Evolutionary conservation across 2,797 vertebrate species (phyloP), one percentile per base, ranked within the genome.

Genomic region (Cygnus olor): DNA sequence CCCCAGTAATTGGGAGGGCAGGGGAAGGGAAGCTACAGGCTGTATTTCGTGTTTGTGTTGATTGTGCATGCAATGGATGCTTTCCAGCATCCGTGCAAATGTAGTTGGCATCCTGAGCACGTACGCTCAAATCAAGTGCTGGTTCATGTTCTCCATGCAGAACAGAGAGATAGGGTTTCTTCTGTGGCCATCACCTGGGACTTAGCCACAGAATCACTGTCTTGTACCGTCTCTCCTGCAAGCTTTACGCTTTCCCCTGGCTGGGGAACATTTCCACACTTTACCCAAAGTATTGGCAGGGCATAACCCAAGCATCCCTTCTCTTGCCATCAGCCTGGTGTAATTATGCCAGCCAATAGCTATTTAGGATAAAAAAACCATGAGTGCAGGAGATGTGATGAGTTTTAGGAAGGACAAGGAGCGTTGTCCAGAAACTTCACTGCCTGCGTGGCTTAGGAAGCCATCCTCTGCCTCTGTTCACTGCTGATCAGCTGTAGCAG

Each of bases 371-470:
- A 69, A 3, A 20, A 60, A 25, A 32, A 38, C 7, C 32, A 64
- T 40, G 27, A 8, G 22, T 20, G 18, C 9, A 88, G 79, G 9
- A 27, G 38, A 60, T 2, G 1, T 11, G 38, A 24, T 0, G 3
- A 65, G 53, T 57, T 88, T 65, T 24, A 63, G 82, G 5, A 20
- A 78, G 40, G 44, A 40, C 0, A 0, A 68, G 53, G 61, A 32
- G 36, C 20, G 5, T 30, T 17, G 11, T 30, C 14, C 7, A 24
- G n/a, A 85, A 14, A 7, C 32, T 83, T 78, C 36, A 38, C 71
- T 77, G 51, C 16, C 47, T 3, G 0, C 0, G 0, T 76, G 63
- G 32, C 20, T 65, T 24, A 28, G 12, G 53, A 44, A 74, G 15
- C 27, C 45, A 6, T 64, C 11, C 9, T 40, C 74, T 38, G 14